Evolutionary conservation across 2,888 invertebrate species (phyloP).

Genomic region (Habrosyne pyritoides): DNA sequence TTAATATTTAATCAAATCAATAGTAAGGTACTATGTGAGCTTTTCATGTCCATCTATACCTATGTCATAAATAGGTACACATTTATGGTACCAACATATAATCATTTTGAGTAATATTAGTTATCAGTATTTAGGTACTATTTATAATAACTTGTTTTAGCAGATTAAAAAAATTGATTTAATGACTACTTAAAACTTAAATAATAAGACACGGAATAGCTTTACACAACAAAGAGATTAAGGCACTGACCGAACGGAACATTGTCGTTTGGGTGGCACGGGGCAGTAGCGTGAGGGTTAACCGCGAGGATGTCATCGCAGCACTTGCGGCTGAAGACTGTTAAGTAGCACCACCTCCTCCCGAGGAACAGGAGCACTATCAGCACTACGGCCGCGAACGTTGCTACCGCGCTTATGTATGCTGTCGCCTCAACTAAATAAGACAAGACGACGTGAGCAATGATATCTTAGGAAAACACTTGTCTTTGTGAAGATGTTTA

Average conservation of each 20-base stretch:
- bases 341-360: conserved; percentile 85
- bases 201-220: conserved; percentile 28
- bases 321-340: conserved; percentile 67
- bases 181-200: conserved; percentile 16
- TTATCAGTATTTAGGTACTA: not conserved
- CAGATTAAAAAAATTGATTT: conserved; percentile 21
- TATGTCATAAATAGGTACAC: too few relatives aligned
- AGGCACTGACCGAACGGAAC: conserved; percentile 70
- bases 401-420: conserved; percentile 93
- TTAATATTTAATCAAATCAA: conserved; percentile 34
- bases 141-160: not conserved
- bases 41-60: too few relatives aligned
- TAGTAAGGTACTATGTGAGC: not conserved
- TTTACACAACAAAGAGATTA: conserved; percentile 26
- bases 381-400: conserved; percentile 91
- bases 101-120: not conserved
- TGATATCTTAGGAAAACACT: conserved; percentile 20
- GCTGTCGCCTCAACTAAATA: conserved; percentile 92
- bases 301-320: conserved; percentile 74
- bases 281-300: conserved; percentile 68
- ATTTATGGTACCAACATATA: too few relatives aligned
- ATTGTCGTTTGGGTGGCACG: conserved; percentile 66
- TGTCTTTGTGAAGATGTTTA: conserved; percentile 48
- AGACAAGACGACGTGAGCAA: conserved; percentile 21
- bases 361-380: conserved; percentile 94